Percentiles rank a stretch among this genome's conserved stretches.
Conservation (phyloP, 2,888 invertebrate genomes). For the Xestia xanthographa region DNA sequence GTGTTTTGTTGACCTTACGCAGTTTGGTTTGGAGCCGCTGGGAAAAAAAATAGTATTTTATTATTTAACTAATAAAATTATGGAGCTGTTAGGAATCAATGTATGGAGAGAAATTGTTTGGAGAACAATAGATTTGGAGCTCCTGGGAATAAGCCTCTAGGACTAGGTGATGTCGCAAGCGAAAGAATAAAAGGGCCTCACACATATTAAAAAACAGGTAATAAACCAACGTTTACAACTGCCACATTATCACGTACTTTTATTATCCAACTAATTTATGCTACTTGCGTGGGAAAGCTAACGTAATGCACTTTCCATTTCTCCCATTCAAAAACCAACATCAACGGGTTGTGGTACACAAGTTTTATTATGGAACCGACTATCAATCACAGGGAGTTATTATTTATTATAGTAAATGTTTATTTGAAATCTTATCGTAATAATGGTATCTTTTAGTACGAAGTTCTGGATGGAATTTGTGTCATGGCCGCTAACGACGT, state of each 20-base stretch:
- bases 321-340: constrained; percentile 43
- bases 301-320: constrained; percentile 62
- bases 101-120: too few relatives aligned
- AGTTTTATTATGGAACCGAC: constrained; percentile 8
- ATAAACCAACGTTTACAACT: constrained; percentile 37
- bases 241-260: constrained; percentile 47
- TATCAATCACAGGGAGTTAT: constrained; percentile 27
- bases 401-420: constrained; percentile 24
- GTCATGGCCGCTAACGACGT: constrained; percentile 65
- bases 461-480: constrained; percentile 65
- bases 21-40: too few relatives aligned
- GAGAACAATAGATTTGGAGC: too few relatives aligned
- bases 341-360: constrained; percentile 15
- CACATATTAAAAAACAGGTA: not conserved
- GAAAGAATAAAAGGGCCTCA: constrained; percentile 16
- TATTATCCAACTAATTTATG: constrained; percentile 49
- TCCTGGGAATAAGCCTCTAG: too few relatives aligned
- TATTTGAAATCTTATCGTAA: constrained; percentile 36
- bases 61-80: too few relatives aligned
- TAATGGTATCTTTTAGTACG: constrained; percentile 47
- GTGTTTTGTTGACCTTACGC: too few relatives aligned
- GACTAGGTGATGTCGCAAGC: not conserved
- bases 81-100: too few relatives aligned
- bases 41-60: too few relatives aligned
- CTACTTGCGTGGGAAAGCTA: constrained; percentile 50